Conservation (phyloP, 2,888 invertebrate species). For the Endotricha flammealis region DNA sequence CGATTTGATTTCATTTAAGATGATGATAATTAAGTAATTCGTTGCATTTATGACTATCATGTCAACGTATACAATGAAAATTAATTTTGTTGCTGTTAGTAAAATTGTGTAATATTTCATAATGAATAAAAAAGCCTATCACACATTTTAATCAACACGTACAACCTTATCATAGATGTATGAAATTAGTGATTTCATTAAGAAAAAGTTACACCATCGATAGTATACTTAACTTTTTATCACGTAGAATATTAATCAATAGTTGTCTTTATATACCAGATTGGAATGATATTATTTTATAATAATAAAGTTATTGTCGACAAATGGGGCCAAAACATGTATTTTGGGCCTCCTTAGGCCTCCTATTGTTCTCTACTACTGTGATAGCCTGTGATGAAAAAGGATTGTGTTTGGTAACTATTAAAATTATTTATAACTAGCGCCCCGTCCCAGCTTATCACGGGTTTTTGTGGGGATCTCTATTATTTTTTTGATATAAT, state of each 20-base stretch:
- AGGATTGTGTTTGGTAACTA: constrained; percentile 54
- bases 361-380: constrained; percentile 40
- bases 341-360: constrained; percentile 57
- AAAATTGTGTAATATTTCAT: neutral
- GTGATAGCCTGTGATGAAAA: constrained; percentile 54
- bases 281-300: constrained; percentile 12
- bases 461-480: no score
- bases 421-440: neutral
- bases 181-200: constrained; percentile 8
- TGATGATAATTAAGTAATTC: no score
- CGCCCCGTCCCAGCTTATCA: no score
- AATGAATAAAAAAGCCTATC: constrained; percentile 1
- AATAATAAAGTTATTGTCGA: constrained; percentile 1
- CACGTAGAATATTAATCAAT: constrained; percentile 31
- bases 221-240: constrained; percentile 18
- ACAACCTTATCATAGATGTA: constrained; percentile 10
- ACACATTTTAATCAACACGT: constrained; percentile 18
- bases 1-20: no score
- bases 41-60: no score
- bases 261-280: constrained; percentile 31
- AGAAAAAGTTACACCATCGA: constrained; percentile 19
- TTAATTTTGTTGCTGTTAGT: no score
- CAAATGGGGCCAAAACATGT: constrained; percentile 53
- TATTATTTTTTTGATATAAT: no score
- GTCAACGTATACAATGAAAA: no score